Evolutionary conservation across 2,888 invertebrate genomes (phyloP).

Genomic region (Ophion ellenae): DNA sequence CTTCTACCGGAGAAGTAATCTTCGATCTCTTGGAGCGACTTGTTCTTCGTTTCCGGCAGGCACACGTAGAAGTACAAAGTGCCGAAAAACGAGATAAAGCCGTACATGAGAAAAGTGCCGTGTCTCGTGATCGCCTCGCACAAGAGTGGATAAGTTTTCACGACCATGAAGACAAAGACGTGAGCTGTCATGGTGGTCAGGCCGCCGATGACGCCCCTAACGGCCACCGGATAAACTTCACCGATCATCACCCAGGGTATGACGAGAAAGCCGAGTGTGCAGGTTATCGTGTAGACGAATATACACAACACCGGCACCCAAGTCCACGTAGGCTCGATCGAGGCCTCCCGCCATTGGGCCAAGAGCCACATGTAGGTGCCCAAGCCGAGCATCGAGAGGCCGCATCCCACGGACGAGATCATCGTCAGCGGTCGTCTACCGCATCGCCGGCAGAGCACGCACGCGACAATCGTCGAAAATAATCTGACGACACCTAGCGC

Average conservation of each 20-base stretch:
- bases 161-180: slow-evolving; percentile 87
- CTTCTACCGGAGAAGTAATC: slow-evolving; percentile 89
- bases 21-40: slow-evolving; percentile 88
- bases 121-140: slow-evolving; percentile 85
- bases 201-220: slow-evolving; percentile 88
- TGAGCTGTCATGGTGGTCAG: slow-evolving; percentile 88
- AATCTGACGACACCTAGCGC: slow-evolving; percentile 87
- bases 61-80: slow-evolving; percentile 87
- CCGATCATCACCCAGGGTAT: slow-evolving; percentile 91
- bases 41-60: slow-evolving; percentile 89
- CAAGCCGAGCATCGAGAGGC: slow-evolving; percentile 87
- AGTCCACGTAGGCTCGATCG: slow-evolving; percentile 83
- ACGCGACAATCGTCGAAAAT: slow-evolving; percentile 87
- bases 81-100: slow-evolving; percentile 86
- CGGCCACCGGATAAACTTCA: slow-evolving; percentile 89
- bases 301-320: slow-evolving; percentile 88
- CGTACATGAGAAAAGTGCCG: slow-evolving; percentile 88
- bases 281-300: slow-evolving; percentile 86
- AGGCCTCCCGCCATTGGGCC: slow-evolving; percentile 84
- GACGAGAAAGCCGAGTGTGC: slow-evolving; percentile 88
- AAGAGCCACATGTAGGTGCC: slow-evolving; percentile 87
- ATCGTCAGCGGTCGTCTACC: slow-evolving; percentile 88
- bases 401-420: slow-evolving; percentile 87
- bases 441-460: slow-evolving; percentile 86
- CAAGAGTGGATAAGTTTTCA: slow-evolving; percentile 88